A percentile compares a stretch with the other conserved stretches of the same genome.
Conservation (phyloP, 2,888 invertebrate genomes). For the Cryptus armator region DNA sequence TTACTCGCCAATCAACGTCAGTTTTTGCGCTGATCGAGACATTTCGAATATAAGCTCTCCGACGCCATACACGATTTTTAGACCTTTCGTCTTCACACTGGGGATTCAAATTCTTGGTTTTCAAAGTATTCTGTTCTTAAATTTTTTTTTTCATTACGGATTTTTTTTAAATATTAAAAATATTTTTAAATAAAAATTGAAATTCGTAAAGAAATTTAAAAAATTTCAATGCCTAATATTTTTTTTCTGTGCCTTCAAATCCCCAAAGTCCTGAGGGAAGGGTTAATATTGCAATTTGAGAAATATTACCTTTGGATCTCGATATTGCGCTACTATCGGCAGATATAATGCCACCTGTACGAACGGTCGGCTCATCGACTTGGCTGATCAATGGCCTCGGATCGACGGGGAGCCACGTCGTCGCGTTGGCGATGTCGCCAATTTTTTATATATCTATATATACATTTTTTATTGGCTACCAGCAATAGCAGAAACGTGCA, state of each 20-base stretch:
- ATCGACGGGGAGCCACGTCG: conserved; percentile 77
- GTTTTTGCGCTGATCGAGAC: background rate
- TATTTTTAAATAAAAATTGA: no score
- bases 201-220: no score
- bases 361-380: conserved; percentile 29
- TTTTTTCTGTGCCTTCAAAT: no score
- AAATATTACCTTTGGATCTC: background rate
- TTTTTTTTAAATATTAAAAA: no score
- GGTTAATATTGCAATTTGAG: background rate
- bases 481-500: conserved; percentile 44
- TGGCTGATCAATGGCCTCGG: conserved; percentile 79
- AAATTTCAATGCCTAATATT: no score
- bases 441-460: conserved; percentile 74
- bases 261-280: no score
- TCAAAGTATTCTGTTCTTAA: no score
- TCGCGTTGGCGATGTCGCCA: conserved; percentile 79
- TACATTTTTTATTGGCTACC: conserved; percentile 38
- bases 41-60: no score
- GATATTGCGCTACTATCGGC: background rate
- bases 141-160: no score
- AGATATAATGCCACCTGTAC: conserved; percentile 1
- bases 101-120: no score
- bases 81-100: no score
- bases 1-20: background rate
- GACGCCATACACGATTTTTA: no score